Conservation (phyloP, 2,797 vertebrate genomes). For the Phoxinus dragarum region DNA sequence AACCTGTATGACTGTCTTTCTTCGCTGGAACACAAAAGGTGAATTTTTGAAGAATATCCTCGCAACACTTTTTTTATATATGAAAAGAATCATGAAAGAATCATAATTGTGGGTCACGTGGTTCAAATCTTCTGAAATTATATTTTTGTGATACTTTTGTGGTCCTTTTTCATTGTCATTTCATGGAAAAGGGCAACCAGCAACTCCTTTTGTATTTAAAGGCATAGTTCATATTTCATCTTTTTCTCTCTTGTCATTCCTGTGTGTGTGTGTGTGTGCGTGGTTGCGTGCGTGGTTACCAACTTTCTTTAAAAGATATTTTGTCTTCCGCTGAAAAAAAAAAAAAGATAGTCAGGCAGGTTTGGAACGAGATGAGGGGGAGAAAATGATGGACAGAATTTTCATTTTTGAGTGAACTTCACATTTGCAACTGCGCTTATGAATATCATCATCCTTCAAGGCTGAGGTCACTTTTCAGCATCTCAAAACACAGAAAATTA, state of each 20-base stretch:
- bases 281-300: too few relatives aligned
- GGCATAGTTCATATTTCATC: neutral
- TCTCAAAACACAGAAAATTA: neutral
- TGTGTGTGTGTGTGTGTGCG: too few relatives aligned
- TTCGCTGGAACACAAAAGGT: neutral
- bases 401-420: neutral
- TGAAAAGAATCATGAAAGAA: neutral
- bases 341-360: slow-evolving; percentile 33
- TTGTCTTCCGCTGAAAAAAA: neutral
- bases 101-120: neutral
- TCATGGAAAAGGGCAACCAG: neutral
- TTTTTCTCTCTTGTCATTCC: neutral
- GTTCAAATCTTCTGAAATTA: neutral
- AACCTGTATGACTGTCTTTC: neutral
- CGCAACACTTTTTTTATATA: neutral
- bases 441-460: slow-evolving; percentile 33
- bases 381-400: slow-evolving; percentile 32
- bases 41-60: neutral
- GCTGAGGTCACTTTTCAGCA: slow-evolving; percentile 44
- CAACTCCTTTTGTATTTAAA: neutral
- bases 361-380: slow-evolving; percentile 30
- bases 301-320: neutral
- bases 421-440: slow-evolving; percentile 19
- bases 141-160: neutral
- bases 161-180: neutral